Conservation (phyloP, 2,797 vertebrate genomes). For the Poecilia gillii region DNA sequence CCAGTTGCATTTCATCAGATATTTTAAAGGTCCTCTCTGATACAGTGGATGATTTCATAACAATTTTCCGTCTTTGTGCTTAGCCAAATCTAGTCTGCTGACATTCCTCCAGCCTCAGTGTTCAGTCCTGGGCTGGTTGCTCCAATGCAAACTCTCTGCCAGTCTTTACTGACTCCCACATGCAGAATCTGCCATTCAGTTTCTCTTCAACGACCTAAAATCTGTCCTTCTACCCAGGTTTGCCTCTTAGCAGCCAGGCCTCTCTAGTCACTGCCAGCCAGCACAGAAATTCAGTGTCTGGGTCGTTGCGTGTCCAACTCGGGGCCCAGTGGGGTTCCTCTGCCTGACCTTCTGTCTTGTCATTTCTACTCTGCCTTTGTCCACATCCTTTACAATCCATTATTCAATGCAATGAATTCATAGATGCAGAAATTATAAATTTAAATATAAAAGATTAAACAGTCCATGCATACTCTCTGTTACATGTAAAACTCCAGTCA, state of each 20-base stretch:
- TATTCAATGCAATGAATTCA: too few species aligned
- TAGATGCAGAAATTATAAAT: too few species aligned
- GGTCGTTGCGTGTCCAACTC: background rate
- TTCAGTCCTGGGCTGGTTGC: background rate
- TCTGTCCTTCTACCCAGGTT: background rate
- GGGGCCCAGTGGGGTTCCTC: background rate
- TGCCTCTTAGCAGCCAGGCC: background rate
- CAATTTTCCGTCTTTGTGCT: background rate
- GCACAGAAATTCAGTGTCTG: background rate
- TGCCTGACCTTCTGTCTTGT: background rate
- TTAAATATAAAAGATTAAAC: background rate
- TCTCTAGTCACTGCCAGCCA: background rate
- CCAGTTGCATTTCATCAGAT: background rate
- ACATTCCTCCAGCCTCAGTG: background rate
- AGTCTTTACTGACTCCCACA: conserved; percentile 5
- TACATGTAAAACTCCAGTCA: background rate
- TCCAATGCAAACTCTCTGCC: background rate
- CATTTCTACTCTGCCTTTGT: background rate
- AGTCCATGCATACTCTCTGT: background rate
- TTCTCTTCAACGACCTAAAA: background rate
- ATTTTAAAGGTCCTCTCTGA: background rate
- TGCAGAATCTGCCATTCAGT: background rate
- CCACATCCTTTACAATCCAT: background rate
- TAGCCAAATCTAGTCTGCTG: background rate
- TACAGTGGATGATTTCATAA: background rate